A percentile compares a stretch with the other conserved stretches of the same genome.
These are phyloP conservation scores for Anodontia alba DNA, from an alignment of 2,888 invertebrate species.

Conservation along the genomic window DNA sequence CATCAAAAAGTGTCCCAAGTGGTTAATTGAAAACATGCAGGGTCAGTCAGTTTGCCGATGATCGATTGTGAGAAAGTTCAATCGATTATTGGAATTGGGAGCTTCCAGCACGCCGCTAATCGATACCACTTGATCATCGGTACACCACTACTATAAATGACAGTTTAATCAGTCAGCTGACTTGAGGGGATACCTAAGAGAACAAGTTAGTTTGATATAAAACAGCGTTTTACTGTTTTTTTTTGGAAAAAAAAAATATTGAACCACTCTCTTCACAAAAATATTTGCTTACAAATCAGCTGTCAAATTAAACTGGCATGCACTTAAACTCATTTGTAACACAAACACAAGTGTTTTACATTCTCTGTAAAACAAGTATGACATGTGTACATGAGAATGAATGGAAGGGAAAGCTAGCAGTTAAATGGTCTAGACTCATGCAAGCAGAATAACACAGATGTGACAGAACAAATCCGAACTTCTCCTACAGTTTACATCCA, in stretches of 20 bases:
- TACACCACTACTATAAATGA: too few species aligned
- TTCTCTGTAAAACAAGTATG: not conserved
- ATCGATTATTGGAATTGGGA: too few species aligned
- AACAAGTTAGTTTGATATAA: not conserved
- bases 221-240: not conserved
- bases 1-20: too few species aligned
- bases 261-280: not conserved
- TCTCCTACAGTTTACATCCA: not conserved
- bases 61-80: too few species aligned
- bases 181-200: not conserved
- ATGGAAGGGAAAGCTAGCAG: slow-evolving; percentile 10
- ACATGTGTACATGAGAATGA: slow-evolving; percentile 6
- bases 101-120: too few species aligned
- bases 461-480: not conserved
- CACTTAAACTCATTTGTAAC: not conserved
- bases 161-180: slow-evolving; percentile 11
- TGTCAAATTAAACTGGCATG: slow-evolving; percentile 14
- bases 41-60: too few species aligned
- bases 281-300: not conserved
- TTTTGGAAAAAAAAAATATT: not conserved
- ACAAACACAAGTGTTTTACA: slow-evolving; percentile 3
- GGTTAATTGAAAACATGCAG: too few species aligned
- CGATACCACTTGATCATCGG: too few species aligned
- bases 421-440: not conserved
- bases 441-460: not conserved